These are phyloP conservation scores for Gobiocypris rarus DNA, from an alignment of 2,113 vertebrate genomes.

Conservation along the genomic window DNA sequence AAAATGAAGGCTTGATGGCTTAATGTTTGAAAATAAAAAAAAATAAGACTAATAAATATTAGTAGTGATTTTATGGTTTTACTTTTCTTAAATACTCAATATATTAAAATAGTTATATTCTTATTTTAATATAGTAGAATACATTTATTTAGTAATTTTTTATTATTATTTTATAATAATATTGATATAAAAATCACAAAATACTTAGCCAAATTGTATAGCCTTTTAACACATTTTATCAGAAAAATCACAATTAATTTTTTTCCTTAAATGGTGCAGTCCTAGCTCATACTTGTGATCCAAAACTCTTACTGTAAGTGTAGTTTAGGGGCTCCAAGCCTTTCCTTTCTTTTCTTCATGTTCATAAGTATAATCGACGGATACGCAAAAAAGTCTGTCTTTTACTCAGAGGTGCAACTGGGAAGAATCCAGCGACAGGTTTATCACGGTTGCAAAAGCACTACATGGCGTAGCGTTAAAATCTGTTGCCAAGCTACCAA, in stretches of 20 bases:
- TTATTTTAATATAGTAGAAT: too few relatives aligned
- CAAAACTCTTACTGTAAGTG: constrained; percentile 89
- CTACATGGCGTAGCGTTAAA: not conserved
- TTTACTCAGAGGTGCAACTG: not conserved
- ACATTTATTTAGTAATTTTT: too few relatives aligned
- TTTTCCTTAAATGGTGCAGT: not conserved
- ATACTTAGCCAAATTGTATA: not conserved
- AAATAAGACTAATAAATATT: not conserved
- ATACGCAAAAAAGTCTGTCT: not conserved
- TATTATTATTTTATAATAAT: too few relatives aligned
- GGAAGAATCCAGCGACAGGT: not conserved
- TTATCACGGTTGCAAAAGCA: not conserved
- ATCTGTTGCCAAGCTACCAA: not conserved
- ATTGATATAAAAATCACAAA: too few relatives aligned
- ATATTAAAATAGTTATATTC: too few relatives aligned
- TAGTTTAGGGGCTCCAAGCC: constrained; percentile 84
- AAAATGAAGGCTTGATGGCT: not conserved
- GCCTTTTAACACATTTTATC: not conserved
- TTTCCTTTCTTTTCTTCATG: constrained; percentile 91
- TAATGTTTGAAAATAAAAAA: not conserved
- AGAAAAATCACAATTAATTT: not conserved
- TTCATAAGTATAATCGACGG: not conserved
- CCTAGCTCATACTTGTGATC: not conserved
- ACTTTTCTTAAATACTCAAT: too few relatives aligned
- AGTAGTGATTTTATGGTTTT: not conserved